Evolutionary conservation across 2,113 vertebrate species (phyloP).

Genomic region (Corythornis cristatus): DNA sequence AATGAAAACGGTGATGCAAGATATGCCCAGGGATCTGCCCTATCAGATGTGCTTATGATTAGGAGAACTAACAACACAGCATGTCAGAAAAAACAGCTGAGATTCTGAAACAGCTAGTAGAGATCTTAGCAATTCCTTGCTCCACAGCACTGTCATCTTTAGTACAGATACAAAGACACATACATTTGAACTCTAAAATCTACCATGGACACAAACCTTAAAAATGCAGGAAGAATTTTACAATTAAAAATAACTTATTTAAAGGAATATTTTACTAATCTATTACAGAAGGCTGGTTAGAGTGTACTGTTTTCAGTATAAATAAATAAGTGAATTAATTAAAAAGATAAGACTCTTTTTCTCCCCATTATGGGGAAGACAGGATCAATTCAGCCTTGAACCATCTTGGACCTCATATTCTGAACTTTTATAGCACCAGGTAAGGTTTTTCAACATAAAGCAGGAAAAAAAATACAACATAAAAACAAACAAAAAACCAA

Average conservation of each 20-base stretch:
- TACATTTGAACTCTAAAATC: background rate
- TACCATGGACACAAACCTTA: background rate
- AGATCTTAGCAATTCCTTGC: background rate
- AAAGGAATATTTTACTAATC: background rate
- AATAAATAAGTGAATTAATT: background rate
- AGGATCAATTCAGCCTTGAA: background rate
- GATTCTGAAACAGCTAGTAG: background rate
- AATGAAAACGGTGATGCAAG: background rate
- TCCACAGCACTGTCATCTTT: background rate
- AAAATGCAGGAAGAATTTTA: background rate
- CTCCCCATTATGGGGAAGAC: background rate
- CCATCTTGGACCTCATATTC: background rate
- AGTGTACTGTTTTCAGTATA: background rate
- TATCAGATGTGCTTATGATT: background rate
- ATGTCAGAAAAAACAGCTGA: background rate
- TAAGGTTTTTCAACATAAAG: background rate
- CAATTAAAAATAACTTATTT: background rate
- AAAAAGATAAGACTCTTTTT: background rate
- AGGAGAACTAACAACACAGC: background rate
- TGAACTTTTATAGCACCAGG: background rate
- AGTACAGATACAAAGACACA: background rate
- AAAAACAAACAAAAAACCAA: no score
- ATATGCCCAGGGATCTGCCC: background rate
- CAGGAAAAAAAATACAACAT: fast-evolving
- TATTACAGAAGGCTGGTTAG: background rate